These are phyloP conservation scores for Melipona bicolor DNA, from an alignment of 2,888 invertebrate genomes.

Conservation along the genomic window DNA sequence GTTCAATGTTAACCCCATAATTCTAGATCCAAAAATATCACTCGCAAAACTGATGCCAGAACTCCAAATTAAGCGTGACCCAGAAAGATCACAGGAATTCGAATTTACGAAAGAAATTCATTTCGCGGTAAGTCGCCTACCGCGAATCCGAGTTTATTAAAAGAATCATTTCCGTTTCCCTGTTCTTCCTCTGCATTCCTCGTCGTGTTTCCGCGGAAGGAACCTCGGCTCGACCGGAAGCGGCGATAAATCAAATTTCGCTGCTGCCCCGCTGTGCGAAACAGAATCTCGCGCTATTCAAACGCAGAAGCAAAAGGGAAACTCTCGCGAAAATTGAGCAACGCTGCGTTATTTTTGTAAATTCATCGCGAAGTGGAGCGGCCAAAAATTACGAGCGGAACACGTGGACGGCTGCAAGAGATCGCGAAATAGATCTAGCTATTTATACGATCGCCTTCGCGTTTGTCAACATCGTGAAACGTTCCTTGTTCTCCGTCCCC, in stretches of 20 bases:
- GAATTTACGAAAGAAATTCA: background rate
- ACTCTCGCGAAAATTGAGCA: background rate
- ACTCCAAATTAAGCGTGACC: too few relatives aligned
- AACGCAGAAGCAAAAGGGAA: background rate
- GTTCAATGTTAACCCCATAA: background rate
- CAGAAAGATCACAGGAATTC: background rate
- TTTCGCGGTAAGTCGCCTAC: background rate
- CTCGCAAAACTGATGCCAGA: too few relatives aligned
- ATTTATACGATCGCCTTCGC: conserved; percentile 47
- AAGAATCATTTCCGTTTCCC: background rate
- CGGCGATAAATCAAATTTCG: conserved; percentile 9
- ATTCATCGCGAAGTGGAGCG: conserved; percentile 7
- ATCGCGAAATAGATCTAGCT: conserved; percentile 60
- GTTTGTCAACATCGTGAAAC: conserved; percentile 24
- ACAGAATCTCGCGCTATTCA: conserved; percentile 27
- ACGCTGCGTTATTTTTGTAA: conserved; percentile 50
- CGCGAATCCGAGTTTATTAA: background rate
- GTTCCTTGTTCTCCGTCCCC: background rate
- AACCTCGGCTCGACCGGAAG: background rate
- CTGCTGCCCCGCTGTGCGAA: conserved; percentile 11
- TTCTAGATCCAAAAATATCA: background rate
- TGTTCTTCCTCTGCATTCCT: background rate
- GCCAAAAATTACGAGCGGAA: conserved; percentile 23
- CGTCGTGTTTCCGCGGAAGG: background rate
- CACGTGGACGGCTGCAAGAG: conserved; percentile 36